Base-by-base conservation (phyloP, 2,888 invertebrate species). In the Clanis bilineata region DNA sequence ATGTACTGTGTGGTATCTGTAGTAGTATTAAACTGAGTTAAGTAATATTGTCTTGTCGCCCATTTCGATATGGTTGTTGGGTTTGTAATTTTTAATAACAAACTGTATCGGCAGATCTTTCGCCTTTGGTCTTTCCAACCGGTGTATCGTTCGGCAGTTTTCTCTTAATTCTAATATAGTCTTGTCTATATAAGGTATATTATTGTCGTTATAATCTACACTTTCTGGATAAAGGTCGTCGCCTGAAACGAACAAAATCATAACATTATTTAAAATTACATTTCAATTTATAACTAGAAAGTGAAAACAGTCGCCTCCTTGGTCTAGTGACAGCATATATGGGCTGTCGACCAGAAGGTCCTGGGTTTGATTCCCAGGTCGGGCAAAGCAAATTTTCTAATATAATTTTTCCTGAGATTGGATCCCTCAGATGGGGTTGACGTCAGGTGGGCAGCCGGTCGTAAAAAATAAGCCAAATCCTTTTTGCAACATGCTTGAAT, bases 171-270 rank as follows among this genome's bases (percentile, higher is more conserved):
- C 84, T 67, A 80, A 67, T 65, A 86, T 66, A 57, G 88, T 84
- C 74, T 87, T 84, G 58, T 88, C 79, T 67, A 70, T 69, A 65
- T 73, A 64, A 59, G 70, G 66, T 39, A 68, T 59, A 61, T 73
- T 70, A 66, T 72, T 71, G 65, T 78, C 69, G 65, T 78, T 72
- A 69, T 82, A 85, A 76, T 92, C 85, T 86, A 92, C 67, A 71
- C 74, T 72, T 69, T 81, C 66, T 65, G 92, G 90, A 68, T 90
- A 92, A n/a, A 87, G 77, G 59, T 90, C 82, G 72, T 93, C 92
- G 71, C 95, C 95, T 93, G 79, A 63, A 90, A 90, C 28, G 59
- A 57, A 61, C 64, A 51, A 28, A 57, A n/a, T 2, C 22, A 15
- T 51, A 36, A 56, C n/a, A 45, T 47, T 45, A 10, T 18, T 21